These are phyloP conservation scores for Aphelocoma californica DNA, from an alignment of 2,797 vertebrate genomes.

Conservation along the genomic window DNA sequence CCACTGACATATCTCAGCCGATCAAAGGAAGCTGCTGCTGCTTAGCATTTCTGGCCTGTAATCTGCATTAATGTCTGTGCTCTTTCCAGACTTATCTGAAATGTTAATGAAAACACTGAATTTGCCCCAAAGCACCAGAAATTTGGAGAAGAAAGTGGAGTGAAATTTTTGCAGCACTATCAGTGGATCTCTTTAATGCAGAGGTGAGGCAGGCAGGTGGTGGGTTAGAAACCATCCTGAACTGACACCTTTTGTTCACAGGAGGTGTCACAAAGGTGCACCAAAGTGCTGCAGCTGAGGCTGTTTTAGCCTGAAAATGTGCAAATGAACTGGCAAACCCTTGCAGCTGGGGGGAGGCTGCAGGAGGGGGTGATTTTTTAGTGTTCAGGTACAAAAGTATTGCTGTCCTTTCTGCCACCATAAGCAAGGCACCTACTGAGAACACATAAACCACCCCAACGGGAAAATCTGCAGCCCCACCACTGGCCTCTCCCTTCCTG, in stretches of 20 bases:
- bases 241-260: background rate
- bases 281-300: background rate
- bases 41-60: conserved; percentile 49
- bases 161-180: background rate
- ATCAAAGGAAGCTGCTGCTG: conserved; percentile 49
- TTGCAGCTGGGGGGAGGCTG: background rate
- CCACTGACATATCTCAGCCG: background rate
- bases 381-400: background rate
- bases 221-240: background rate
- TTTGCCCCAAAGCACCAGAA: conserved; percentile 44
- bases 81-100: conserved; percentile 55
- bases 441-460: background rate
- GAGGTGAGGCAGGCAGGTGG: background rate
- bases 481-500: background rate
- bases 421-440: background rate
- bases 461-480: rapidly evolving
- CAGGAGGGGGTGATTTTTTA: background rate
- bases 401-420: background rate
- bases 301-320: background rate
- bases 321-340: background rate
- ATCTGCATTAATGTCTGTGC: conserved; percentile 41
- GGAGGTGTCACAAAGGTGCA: background rate
- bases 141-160: background rate
- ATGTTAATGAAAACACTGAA: conserved; percentile 53
- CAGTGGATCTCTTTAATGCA: background rate